Evolutionary conservation across 2,888 invertebrate genomes (phyloP).

Genomic region (Globia sparganii): DNA sequence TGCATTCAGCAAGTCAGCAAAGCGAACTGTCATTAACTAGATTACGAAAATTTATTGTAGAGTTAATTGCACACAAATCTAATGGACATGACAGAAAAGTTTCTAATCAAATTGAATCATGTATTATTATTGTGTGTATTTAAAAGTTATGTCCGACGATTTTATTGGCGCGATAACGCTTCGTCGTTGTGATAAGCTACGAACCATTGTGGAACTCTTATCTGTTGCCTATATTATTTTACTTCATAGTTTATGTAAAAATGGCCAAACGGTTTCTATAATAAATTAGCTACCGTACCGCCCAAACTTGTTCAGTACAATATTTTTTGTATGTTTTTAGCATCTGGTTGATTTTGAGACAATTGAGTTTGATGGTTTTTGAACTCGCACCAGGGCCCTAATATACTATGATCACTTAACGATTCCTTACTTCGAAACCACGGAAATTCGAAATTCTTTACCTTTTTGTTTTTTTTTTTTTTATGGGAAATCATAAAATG

Average conservation of each 20-base stretch:
- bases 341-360: not conserved
- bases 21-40: not conserved
- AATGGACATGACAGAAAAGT: not conserved
- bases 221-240: conserved; percentile 32
- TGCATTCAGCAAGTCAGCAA: no score
- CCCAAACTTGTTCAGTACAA: not conserved
- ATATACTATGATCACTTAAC: no score
- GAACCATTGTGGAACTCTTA: conserved; percentile 30
- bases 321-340: not conserved
- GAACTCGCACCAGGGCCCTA: no score
- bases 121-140: conserved; percentile 42
- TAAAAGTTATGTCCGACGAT: conserved; percentile 22
- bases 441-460: no score
- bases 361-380: not conserved
- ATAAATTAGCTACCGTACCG: not conserved
- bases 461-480: no score
- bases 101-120: conserved; percentile 11
- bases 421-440: no score
- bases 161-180: conserved; percentile 34
- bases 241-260: not conserved
- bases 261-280: not conserved
- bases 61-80: not conserved
- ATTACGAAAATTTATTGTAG: not conserved
- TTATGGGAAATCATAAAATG: no score
- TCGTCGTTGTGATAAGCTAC: conserved; percentile 37